Conservation (phyloP, 2,888 invertebrate species). For the Epistrophe grossulariae region DNA sequence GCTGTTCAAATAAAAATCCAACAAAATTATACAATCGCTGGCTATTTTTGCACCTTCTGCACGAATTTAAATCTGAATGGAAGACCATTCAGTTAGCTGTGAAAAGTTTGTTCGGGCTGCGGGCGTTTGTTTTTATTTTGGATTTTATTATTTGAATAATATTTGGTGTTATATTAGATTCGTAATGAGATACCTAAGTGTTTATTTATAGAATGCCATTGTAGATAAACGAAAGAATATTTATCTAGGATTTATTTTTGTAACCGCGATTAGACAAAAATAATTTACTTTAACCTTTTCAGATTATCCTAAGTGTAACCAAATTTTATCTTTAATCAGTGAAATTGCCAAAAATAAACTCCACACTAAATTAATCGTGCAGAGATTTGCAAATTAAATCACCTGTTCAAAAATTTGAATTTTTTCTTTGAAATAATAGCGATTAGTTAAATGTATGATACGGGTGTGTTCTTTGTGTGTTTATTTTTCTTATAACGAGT, state of each 20-base stretch:
- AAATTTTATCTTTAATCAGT: neutral
- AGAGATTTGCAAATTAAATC: too few relatives aligned
- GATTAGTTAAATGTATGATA: too few relatives aligned
- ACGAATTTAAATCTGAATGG: neutral
- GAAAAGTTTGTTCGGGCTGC: neutral
- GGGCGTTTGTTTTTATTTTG: neutral
- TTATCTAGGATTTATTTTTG: neutral
- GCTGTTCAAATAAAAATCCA: neutral
- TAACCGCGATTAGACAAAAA: neutral
- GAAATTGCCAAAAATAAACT: neutral
- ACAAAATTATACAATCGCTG: neutral
- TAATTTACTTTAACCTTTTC: neutral
- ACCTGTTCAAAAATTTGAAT: too few relatives aligned
- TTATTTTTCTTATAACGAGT: too few relatives aligned
- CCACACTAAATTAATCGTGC: neutral
- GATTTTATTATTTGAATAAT: neutral
- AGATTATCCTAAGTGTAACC: neutral
- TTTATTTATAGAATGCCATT: neutral
- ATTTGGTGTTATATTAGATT: neutral
- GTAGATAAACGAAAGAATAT: neutral
- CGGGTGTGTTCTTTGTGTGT: too few relatives aligned
- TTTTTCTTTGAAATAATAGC: too few relatives aligned
- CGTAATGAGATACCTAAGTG: neutral
- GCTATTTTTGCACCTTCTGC: conserved; percentile 7
- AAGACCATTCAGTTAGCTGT: neutral